Evolutionary conservation across 1,140 invertebrate species (phyloP).

Genomic region (Formica selysi): DNA sequence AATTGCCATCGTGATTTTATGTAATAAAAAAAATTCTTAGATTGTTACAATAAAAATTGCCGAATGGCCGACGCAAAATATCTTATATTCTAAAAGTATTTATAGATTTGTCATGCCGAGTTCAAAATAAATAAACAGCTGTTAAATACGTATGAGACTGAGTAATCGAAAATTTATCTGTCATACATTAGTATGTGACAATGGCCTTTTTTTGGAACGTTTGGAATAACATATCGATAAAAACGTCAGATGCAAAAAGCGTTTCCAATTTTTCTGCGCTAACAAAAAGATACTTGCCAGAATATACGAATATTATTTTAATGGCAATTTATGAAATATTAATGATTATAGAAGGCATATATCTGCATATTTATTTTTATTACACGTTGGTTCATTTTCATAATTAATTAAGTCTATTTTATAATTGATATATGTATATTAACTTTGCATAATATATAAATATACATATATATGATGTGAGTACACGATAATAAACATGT

Average conservation of each 20-base stretch:
- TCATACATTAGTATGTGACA: slow-evolving; percentile 39
- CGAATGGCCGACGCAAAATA: not conserved
- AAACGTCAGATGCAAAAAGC: slow-evolving; percentile 23
- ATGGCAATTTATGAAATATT: slow-evolving; percentile 8
- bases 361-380: not conserved
- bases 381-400: not conserved
- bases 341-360: not conserved
- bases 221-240: slow-evolving; percentile 57
- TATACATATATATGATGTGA: not conserved
- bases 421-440: not conserved
- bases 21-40: not conserved
- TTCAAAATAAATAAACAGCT: slow-evolving; percentile 52
- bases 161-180: slow-evolving; percentile 46
- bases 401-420: not conserved
- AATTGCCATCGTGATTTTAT: not conserved
- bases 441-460: not conserved
- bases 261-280: not conserved
- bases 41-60: not conserved
- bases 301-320: slow-evolving; percentile 4
- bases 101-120: slow-evolving; percentile 47
- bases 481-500: not conserved
- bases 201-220: slow-evolving; percentile 21
- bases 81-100: slow-evolving; percentile 45
- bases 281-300: not conserved
- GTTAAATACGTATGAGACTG: slow-evolving; percentile 40